Evolutionary conservation across 2,888 invertebrate species (phyloP).

Genomic region (Epinotia demarniana): DNA sequence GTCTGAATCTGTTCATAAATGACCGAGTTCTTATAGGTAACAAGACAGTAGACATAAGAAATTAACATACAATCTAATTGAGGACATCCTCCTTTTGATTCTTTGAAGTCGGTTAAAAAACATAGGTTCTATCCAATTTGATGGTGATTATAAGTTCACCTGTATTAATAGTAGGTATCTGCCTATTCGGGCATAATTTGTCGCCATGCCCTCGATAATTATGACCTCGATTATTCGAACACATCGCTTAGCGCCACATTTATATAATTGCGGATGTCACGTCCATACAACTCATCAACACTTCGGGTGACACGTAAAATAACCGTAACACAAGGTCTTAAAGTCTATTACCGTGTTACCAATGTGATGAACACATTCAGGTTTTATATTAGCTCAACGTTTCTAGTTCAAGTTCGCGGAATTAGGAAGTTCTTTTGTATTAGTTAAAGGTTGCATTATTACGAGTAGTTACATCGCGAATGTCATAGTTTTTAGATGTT

Average conservation of each 20-base stretch:
- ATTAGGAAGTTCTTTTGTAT: slow-evolving; percentile 10
- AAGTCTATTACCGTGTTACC: neutral
- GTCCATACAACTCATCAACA: slow-evolving; percentile 23
- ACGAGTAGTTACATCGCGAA: neutral
- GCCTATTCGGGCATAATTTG: neutral
- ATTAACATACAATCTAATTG: no score
- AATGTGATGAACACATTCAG: slow-evolving; percentile 4
- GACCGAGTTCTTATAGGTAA: no score
- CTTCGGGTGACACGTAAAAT: slow-evolving; percentile 9
- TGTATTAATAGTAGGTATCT: neutral
- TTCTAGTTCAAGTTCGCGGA: slow-evolving; percentile 13
- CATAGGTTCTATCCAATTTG: no score
- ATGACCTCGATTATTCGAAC: slow-evolving; percentile 11
- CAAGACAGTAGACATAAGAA: no score
- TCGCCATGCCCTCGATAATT: neutral
- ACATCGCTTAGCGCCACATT: slow-evolving; percentile 22
- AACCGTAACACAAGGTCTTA: slow-evolving; percentile 19
- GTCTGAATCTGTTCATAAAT: no score
- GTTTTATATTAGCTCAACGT: neutral
- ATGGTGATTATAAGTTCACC: neutral
- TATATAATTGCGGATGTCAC: slow-evolving; percentile 33
- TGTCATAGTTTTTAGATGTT: neutral
- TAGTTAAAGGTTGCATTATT: neutral
- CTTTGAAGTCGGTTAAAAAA: no score
- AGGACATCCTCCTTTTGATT: no score